Evolutionary conservation across 2,888 invertebrate species (phyloP), one percentile per base, ranked within the genome.

Genomic region (Orthosia incerta): DNA sequence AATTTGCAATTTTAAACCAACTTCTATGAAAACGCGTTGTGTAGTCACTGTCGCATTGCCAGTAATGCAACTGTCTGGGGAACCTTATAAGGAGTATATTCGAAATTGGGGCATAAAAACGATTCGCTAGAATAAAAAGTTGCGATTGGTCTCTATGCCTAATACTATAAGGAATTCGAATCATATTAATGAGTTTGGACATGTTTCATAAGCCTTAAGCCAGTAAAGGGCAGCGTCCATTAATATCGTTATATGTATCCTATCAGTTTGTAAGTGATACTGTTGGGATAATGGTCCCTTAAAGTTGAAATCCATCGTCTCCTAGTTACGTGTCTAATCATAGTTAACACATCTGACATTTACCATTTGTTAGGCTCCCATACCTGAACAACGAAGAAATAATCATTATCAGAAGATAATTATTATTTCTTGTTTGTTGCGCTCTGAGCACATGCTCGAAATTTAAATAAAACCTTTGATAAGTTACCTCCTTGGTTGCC

Each of bases 381-480:
- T 39, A 9, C 39, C 9, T 39, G 0, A 39, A 39, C 39, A 39
- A 31, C 31, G 31, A 31, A 31, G 31, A 31, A 7, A 31, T 7
- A 0, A 7, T 31, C 5, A 31, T 31, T 31, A 7, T 31, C 31
- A 31, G 31, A 31, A 31, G 39, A 9, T 39, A 39, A 39, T 39
- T 0, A 1, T 7, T 9, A 39, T 39, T 39, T 39, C 39, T 39
- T 39, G 39, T 9, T 39, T 39, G 31, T 31, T 31, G 99, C 98
- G 15, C 97, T 97, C 11, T 97, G 94, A n/a, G 98, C 98, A 90
- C 99, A 99, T 69, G 98, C 97, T n/a, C n/a, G n/a, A n/a, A n/a
- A n/a, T n/a, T n/a, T n/a, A n/a, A n/a, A n/a, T n/a, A n/a, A n/a
- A n/a, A n/a, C n/a, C n/a, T n/a, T n/a, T n/a, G n/a, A n/a, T n/a